These are phyloP conservation scores for Biston betularia DNA, from an alignment of 2,888 invertebrate genomes.

Conservation along the genomic window DNA sequence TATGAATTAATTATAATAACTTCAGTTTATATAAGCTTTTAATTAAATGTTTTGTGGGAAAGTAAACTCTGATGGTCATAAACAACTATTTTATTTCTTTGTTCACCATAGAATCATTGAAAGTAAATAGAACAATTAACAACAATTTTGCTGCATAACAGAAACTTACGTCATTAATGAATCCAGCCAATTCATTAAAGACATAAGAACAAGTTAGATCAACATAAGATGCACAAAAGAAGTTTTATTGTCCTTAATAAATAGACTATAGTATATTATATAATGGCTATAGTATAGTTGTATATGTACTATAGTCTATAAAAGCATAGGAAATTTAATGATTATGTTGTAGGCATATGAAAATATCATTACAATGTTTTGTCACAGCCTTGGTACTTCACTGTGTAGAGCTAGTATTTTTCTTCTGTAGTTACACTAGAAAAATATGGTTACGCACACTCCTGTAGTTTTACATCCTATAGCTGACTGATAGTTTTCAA, in stretches of 20 bases:
- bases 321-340: too few species aligned
- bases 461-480: too few species aligned
- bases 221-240: not conserved
- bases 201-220: slow-evolving; percentile 31
- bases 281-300: too few species aligned
- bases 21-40: slow-evolving; percentile 4
- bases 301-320: too few species aligned
- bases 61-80: slow-evolving; percentile 55
- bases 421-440: too few species aligned
- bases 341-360: too few species aligned
- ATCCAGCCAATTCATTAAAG: slow-evolving; percentile 67
- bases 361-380: too few species aligned
- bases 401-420: too few species aligned
- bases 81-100: slow-evolving; percentile 52
- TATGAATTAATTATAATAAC: not conserved
- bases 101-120: slow-evolving; percentile 57
- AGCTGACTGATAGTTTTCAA: too few species aligned
- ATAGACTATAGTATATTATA: too few species aligned
- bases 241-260: too few species aligned
- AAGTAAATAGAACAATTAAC: slow-evolving; percentile 51
- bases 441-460: too few species aligned
- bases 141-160: slow-evolving; percentile 7
- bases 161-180: slow-evolving; percentile 48
- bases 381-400: not conserved
- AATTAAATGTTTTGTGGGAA: slow-evolving; percentile 25